phyloP scores from a whole-genome alignment of 2,888 invertebrate genomes.

The Germaria angustata region DNA sequence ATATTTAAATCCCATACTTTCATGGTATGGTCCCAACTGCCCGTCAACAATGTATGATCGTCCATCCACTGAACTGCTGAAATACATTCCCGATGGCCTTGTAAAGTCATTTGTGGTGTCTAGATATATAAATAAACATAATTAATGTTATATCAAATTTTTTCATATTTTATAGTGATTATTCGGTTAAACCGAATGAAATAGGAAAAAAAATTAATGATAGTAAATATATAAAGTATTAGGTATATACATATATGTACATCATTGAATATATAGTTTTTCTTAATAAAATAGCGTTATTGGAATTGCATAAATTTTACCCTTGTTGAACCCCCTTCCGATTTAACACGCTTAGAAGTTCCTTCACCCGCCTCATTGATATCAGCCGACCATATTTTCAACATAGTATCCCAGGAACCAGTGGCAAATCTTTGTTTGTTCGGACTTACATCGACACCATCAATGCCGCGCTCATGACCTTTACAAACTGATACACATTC shows the following conservation, averaged over 20 bases:
- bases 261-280: no score
- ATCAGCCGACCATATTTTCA: conserved; percentile 93
- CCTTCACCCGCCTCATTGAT: conserved; percentile 82
- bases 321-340: conserved; percentile 81
- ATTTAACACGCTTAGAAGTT: conserved; percentile 82
- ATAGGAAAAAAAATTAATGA: no score
- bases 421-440: conserved; percentile 86
- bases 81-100: conserved; percentile 95
- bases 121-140: conserved; percentile 76
- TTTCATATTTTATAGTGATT: no score
- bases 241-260: no score
- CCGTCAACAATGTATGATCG: conserved; percentile 87
- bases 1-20: conserved; percentile 95
- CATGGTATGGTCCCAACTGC: conserved; percentile 97
- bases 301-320: conserved; percentile 77
- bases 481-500: conserved; percentile 90
- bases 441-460: conserved; percentile 89
- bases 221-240: no score
- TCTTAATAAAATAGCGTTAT: background rate
- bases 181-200: no score
- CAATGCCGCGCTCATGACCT: conserved; percentile 95
- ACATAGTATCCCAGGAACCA: conserved; percentile 94
- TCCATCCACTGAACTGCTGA: conserved; percentile 92
- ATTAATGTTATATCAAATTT: no score
- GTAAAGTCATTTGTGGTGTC: conserved; percentile 91